Evolutionary conservation across 1,140 invertebrate genomes (phyloP), one percentile per base, ranked within the genome.

Genomic region (Geopemphigus sp.): DNA sequence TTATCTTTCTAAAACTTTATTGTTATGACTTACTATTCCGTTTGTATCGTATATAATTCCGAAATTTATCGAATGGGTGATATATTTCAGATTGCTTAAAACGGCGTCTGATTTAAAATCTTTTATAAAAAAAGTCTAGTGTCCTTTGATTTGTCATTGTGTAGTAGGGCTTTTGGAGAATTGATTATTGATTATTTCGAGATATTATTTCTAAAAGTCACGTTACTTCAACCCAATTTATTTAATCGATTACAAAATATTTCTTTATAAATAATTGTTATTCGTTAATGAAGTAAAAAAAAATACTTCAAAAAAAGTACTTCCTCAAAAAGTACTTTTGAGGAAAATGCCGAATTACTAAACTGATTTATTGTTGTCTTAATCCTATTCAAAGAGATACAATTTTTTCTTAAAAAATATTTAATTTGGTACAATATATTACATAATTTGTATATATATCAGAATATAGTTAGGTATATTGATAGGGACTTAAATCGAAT

Each of bases 21-120:
- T 12, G 47, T 50, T 57, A 12, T 26, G 19, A 50, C 57, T 61
- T 61, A 78, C 57, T 14, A 57, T 78, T 63, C 74, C 74, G 17
- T 63, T 26, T 26, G 14, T 1, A 47, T 24, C 50, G 19, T 63
- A 78, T 10, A 61, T 50, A 14, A 5, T 61, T 50, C 50, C 15
- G 12, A 57, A 24, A 19, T 32, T 26, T 61, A 26, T 78, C 17
- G 39, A 45, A 12, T 15, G 1, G 5, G 63, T 22, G 1, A 63
- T 50, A 3, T 19, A n/a, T 19, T 78, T 78, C 4, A 63, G 50
- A 1, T n/a, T 63, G 24, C 57, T 32, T 17, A 63, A 19, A 14
- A 78, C 10, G 5, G 74, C 74, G 2, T 57, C 61, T 11, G 63
- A 19, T 78, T 24, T 26, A 50, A 29, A 78, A 47, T 78, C 57